Evolutionary conservation across 1,140 invertebrate genomes (phyloP), one percentile per base, ranked within the genome.

Genomic region (Drosophila sulfurigaster): DNA sequence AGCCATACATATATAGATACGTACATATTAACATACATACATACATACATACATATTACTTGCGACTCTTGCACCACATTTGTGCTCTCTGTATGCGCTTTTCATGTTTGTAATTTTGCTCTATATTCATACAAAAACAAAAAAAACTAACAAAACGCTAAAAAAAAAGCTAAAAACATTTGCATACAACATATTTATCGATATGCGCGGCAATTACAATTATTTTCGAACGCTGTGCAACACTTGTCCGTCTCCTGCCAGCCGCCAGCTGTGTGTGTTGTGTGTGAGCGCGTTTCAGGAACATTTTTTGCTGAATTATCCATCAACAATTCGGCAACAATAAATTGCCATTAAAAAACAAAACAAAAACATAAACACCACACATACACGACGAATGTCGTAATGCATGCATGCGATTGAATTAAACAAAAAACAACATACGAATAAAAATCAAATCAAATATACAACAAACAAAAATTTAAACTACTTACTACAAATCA

Each of bases 101-200:
- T 80, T 78, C 70, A 74, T 78, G 75, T 79, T 79, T 69, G 69
- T 74, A 78, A 68, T 78, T 71, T 79, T 78, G 75, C 68, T 71
- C 68, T 71, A 71, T 78, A 74, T 74, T 78, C 76, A 75, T 79
- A 75, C 41, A 51, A 51, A 58, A 52, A 56, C 16, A 57, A 43
- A 11, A 71, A 20, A 52, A 52, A 25, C 20, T 25, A 25, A 25
- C 20, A 25, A 25, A 65, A 67, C 4, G 32, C 32, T 10, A 56
- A 57, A 52, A 52, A 58, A 71, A 51, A 64, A 35, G 15, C 25
- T 57, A 57, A 67, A 45, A 63, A 70, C 35, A 38, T 38, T 25
- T 38, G 38, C 45, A 49, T 65, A 68, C 38, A 59, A 70, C 32
- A 64, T 65, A 70, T 45, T 69, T 69, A 70, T 75, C 66, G 72